Percentiles rank a stretch among this genome's conserved stretches.
Conservation (phyloP, 1,140 invertebrate species). For the Trinorchestia longiramus region DNA sequence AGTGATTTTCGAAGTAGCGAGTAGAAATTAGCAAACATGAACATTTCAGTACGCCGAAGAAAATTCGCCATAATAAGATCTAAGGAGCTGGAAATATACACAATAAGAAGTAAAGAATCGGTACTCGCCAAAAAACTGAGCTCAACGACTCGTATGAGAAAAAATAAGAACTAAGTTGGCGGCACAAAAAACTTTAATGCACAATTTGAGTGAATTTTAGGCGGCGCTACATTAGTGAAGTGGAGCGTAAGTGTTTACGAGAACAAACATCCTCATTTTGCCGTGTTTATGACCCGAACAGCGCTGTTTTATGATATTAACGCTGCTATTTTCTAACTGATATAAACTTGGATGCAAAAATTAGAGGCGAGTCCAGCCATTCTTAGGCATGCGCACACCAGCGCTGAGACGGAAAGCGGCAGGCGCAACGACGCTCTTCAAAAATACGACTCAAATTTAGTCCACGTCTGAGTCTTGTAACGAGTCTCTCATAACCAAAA, state of each 20-base stretch:
- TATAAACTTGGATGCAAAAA: neutral
- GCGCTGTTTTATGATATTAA: conserved; percentile 33
- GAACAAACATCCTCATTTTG: conserved; percentile 40
- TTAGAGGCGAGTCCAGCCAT: neutral
- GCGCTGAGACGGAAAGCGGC: neutral
- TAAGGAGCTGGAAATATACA: neutral
- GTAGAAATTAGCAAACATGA: too few relatives aligned
- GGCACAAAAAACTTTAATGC: neutral
- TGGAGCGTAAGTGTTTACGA: conserved; percentile 31
- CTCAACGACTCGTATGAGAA: neutral
- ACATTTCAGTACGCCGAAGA: neutral
- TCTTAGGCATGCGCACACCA: neutral
- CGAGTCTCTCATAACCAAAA: neutral
- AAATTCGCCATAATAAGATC: neutral
- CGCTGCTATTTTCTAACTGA: conserved; percentile 24
- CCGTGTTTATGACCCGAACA: neutral
- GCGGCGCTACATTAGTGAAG: conserved; percentile 42
- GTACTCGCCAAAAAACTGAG: neutral
- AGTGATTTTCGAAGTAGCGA: too few relatives aligned
- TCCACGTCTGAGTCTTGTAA: neutral
- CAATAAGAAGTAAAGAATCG: neutral
- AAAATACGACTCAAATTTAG: neutral
- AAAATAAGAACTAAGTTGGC: neutral
- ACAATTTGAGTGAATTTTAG: conserved; percentile 43
- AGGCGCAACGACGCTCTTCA: neutral